These are phyloP conservation scores for Lethenteron reissneri DNA, from an alignment of 2,113 vertebrate genomes.

Conservation along the genomic window DNA sequence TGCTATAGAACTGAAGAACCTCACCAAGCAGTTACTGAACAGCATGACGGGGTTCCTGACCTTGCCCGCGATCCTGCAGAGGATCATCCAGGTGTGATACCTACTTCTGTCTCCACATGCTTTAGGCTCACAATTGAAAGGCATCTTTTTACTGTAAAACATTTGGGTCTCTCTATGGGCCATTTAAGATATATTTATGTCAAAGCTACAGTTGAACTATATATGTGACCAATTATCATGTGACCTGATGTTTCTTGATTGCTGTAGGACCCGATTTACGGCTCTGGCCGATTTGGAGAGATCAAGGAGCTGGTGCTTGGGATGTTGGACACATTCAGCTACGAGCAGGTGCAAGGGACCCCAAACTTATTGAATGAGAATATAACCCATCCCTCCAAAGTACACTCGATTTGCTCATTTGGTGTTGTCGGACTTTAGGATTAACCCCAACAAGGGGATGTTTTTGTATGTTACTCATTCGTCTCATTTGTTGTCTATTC, in stretches of 20 bases:
- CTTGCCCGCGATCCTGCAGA: conserved; percentile 67
- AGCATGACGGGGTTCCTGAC: conserved; percentile 78
- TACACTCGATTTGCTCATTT: conserved; percentile 6
- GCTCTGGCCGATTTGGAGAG: conserved; percentile 75
- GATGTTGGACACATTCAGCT: conserved; percentile 90
- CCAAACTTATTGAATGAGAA: neutral
- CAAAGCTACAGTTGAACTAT: too few relatives aligned
- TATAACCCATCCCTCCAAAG: neutral
- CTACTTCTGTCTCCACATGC: neutral
- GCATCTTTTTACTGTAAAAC: too few relatives aligned
- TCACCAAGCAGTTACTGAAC: conserved; percentile 85
- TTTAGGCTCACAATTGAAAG: neutral
- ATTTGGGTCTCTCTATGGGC: too few relatives aligned
- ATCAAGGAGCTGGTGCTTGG: conserved; percentile 82
- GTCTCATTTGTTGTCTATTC: neutral
- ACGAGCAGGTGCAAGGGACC: conserved; percentile 47
- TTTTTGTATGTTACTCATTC: neutral
- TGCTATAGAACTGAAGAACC: conserved; percentile 49
- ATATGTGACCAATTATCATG: too few relatives aligned
- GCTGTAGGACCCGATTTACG: conserved; percentile 79
- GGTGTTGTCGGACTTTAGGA: neutral
- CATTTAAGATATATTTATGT: too few relatives aligned
- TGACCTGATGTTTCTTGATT: neutral
- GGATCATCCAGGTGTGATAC: conserved; percentile 55
- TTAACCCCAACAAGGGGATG: neutral